Evolutionary conservation across 2,113 vertebrate species (phyloP).

Genomic region (Carassius gibelio): DNA sequence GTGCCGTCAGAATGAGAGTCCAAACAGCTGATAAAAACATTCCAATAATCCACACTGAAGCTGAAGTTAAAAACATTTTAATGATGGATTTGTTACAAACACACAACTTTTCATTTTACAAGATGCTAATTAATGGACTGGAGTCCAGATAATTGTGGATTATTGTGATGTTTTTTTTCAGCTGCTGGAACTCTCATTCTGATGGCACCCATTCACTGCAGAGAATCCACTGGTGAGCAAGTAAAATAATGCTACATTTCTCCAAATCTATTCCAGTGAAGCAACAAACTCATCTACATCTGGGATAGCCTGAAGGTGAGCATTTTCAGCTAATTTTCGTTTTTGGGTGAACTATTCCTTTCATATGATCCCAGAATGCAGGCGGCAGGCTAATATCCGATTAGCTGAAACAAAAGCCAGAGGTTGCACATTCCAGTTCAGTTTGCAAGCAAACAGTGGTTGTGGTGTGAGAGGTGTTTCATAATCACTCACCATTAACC

Average conservation of each 20-base stretch:
- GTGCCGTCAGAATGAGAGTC: not conserved
- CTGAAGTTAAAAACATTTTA: no score
- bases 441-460: slow-evolving; percentile 26
- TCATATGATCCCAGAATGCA: slow-evolving; percentile 4
- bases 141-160: not conserved
- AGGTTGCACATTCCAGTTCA: slow-evolving; percentile 35
- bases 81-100: no score
- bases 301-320: not conserved
- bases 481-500: not conserved
- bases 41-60: no score
- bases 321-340: not conserved
- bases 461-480: not conserved
- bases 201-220: not conserved
- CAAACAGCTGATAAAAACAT: no score
- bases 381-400: not conserved
- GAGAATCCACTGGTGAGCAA: not conserved
- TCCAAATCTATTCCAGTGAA: not conserved
- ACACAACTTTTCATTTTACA: no score
- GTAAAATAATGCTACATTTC: not conserved
- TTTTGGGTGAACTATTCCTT: not conserved
- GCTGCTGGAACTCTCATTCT: not conserved
- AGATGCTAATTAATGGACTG: no score
- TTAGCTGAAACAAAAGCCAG: not conserved
- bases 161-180: not conserved
- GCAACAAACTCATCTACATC: not conserved